Conservation (phyloP, 2,113 vertebrate genomes). For the Petroica traversi region DNA sequence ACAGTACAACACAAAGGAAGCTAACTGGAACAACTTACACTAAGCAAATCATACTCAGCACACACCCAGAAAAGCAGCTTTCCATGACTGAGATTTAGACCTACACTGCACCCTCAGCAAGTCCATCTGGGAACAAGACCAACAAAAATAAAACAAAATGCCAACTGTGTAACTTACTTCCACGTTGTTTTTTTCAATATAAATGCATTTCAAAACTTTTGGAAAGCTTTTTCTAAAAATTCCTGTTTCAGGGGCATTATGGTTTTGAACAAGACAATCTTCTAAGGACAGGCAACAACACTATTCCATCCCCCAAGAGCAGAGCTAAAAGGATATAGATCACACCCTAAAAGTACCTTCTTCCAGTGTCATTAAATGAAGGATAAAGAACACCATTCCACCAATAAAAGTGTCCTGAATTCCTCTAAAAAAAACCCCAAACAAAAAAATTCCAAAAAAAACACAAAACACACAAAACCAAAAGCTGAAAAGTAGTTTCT, state of each 20-base stretch:
- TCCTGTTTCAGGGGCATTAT: background rate
- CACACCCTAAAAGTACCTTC: background rate
- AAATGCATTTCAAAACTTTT: background rate
- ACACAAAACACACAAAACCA: background rate
- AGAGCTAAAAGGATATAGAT: background rate
- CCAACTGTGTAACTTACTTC: background rate
- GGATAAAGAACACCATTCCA: background rate
- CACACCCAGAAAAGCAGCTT: background rate
- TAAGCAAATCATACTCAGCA: background rate
- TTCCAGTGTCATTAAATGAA: background rate
- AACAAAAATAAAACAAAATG: background rate
- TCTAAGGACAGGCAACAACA: background rate
- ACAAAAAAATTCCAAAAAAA: no score
- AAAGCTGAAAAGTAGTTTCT: background rate
- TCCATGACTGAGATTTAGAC: fast-evolving
- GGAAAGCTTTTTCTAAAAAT: background rate
- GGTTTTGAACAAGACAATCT: background rate
- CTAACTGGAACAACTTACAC: background rate
- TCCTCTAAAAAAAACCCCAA: background rate
- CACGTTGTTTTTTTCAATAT: background rate
- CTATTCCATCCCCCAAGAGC: background rate
- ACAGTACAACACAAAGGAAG: background rate
- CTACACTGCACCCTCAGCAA: background rate
- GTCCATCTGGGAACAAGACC: background rate
- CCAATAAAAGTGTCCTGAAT: background rate